phyloP scores from a whole-genome alignment of 64 coral and sea anemone genomes.

The Actinia equina region DNA sequence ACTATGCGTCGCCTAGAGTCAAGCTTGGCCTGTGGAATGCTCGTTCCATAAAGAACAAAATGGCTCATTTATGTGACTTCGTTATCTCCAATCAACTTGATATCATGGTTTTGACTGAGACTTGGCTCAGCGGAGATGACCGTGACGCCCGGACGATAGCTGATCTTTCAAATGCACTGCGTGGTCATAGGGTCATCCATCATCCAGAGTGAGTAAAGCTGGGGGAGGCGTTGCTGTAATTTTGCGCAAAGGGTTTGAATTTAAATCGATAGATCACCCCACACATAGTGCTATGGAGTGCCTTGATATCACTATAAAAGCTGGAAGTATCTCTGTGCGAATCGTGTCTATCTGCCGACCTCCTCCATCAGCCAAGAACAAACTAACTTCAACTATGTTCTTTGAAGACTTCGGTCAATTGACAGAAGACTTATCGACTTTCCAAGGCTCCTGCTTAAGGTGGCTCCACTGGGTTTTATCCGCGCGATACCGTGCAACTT shows the following conservation, averaged over 20 bases:
- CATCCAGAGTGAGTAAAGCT: neutral
- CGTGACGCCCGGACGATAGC: neutral
- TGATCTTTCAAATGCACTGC: neutral
- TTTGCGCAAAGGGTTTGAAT: neutral
- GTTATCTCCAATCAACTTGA: conserved; percentile 17
- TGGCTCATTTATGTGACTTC: neutral
- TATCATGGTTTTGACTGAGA: conserved; percentile 2
- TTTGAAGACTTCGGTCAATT: neutral
- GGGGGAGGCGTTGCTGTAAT: neutral
- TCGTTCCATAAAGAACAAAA: conserved; percentile 2
- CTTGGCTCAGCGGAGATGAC: neutral
- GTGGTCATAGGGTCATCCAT: neutral
- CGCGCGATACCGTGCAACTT: no score
- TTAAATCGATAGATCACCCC: neutral
- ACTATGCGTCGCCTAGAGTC: neutral
- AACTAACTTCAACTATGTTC: neutral
- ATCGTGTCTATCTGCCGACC: conserved; percentile 6
- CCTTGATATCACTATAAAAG: conserved; percentile 15
- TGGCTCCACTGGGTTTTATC: neutral
- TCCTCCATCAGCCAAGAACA: neutral
- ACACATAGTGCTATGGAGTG: conserved; percentile 18
- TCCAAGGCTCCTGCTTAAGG: neutral
- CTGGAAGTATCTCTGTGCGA: conserved; percentile 7
- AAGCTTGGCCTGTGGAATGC: conserved; percentile 3
- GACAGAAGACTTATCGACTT: neutral